Percentiles rank a stretch among this genome's conserved stretches.
These are phyloP conservation scores for Nylanderia fulva DNA, from an alignment of 1,140 invertebrate genomes.

Conservation along the genomic window DNA sequence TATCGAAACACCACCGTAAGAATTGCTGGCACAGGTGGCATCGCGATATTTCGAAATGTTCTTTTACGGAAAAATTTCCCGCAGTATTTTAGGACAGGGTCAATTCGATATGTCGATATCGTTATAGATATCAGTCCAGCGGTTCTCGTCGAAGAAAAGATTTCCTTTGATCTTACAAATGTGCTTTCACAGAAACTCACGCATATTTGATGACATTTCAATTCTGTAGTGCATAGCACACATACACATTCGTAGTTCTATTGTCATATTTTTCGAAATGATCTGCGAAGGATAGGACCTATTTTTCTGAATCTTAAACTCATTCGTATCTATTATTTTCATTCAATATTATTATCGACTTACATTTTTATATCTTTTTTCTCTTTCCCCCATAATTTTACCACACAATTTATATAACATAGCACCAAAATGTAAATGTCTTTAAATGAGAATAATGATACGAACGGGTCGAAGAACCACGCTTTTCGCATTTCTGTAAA, in stretches of 20 bases:
- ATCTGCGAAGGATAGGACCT: not conserved
- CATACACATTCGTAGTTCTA: not conserved
- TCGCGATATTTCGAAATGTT: constrained; percentile 41
- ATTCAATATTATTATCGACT: not conserved
- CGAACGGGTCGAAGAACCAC: not conserved
- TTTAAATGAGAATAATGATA: not conserved
- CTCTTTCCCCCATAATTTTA: not conserved
- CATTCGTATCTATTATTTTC: constrained; percentile 1
- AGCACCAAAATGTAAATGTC: not conserved
- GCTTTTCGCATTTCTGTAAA: not conserved
- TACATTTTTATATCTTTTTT: too few species aligned
- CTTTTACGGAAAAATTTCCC: not conserved
- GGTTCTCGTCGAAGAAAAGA: not conserved
- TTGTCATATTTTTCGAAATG: not conserved
- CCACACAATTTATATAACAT: not conserved
- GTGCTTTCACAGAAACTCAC: not conserved
- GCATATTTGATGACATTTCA: not conserved
- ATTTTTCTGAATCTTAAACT: not conserved
- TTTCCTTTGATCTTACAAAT: not conserved
- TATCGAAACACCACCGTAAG: constrained; percentile 56
- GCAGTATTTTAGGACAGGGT: not conserved
- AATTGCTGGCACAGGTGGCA: constrained; percentile 61
- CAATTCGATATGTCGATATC: not conserved
- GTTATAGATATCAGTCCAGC: not conserved
- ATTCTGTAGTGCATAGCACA: not conserved